Evolutionary conservation across 2,888 invertebrate genomes (phyloP), one percentile per base, ranked within the genome.

Genomic region (Cheilosia impressa): DNA sequence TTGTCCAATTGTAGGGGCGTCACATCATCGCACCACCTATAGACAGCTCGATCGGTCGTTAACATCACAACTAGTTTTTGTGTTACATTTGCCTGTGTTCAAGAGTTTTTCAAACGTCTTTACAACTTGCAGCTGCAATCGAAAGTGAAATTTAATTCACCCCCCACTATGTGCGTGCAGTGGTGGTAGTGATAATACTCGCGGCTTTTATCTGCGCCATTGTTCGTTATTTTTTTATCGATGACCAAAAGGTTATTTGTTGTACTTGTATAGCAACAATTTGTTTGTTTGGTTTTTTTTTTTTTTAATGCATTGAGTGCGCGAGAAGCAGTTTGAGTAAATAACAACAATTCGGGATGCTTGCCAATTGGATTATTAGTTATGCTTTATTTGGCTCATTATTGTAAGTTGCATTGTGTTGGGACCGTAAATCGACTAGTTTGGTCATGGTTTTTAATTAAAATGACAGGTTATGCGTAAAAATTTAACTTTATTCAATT

Each of bases 61-160:
- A 71, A 38, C 81, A 66, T 76, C 50, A 57, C 81, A 81, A 85
- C 81, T 47, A 85, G 85, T 81, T 52, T 52, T 24, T 52, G 13
- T 52, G 9, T 6, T 24, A 9, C 2, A 22, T 15, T 24, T 81
- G 27, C 5, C 5, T 9, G 31, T 31, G 9, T 7, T 31, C 7
- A 9, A 7, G 2, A 31, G 31, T 80, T 13, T 15, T 72, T 68
- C 17, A 77, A 78, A 75, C 71, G 58, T 53, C 53, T 66, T 68
- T 58, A 66, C 50, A 45, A 50, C 60, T 79, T 22, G 45, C 38
- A 63, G 45, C 57, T 78, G 78, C 78, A 79, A 83, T 75, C 63
- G 73, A 84, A 84, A 84, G 84, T 84, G 84, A 84, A 84, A 84
- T 84, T 80, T 60, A 63, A 68, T 63, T 69, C 45, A 71, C 31